Conservation (phyloP, 2,797 vertebrate species). For the Microctenopoma lineatum region DNA sequence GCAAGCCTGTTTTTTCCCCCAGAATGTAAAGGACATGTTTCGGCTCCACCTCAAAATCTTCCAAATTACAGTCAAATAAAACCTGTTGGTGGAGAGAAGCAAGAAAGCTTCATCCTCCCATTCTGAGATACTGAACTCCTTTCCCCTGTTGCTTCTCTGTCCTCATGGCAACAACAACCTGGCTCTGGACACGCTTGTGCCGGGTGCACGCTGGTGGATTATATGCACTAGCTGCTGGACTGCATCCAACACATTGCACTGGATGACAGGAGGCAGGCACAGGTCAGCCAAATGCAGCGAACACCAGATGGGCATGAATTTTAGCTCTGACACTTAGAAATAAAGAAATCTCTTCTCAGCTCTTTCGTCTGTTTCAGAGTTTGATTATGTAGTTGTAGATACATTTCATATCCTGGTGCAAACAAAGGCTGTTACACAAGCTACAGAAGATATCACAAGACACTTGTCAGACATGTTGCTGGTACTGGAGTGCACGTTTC, state of each 20-base stretch:
- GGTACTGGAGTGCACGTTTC: not conserved
- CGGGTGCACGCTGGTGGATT: constrained; percentile 73
- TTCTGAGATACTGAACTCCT: constrained; percentile 28
- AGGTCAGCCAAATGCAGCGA: constrained; percentile 76
- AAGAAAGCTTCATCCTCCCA: constrained; percentile 32
- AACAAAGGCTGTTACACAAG: not conserved
- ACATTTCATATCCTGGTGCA: not conserved
- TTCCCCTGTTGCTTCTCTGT: constrained; percentile 56
- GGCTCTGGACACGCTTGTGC: constrained; percentile 48
- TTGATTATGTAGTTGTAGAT: not conserved
- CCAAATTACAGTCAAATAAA: constrained; percentile 43
- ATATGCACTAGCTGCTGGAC: constrained; percentile 75
- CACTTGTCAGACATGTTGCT: not conserved
- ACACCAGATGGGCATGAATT: constrained; percentile 75
- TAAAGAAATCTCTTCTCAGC: constrained; percentile 34
- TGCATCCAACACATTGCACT: constrained; percentile 65
- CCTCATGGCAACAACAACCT: constrained; percentile 73
- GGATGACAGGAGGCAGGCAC: constrained; percentile 66
- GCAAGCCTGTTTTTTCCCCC: not conserved
- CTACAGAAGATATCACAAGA: not conserved
- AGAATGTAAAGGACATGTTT: not conserved
- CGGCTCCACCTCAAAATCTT: constrained; percentile 14
- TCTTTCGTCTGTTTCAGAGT: constrained; percentile 9
- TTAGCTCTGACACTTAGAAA: constrained; percentile 36
- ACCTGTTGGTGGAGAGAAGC: constrained; percentile 17